Evolutionary conservation across 2,113 vertebrate species (phyloP), one percentile per base, ranked within the genome.

Genomic region (Calidris pugnax): DNA sequence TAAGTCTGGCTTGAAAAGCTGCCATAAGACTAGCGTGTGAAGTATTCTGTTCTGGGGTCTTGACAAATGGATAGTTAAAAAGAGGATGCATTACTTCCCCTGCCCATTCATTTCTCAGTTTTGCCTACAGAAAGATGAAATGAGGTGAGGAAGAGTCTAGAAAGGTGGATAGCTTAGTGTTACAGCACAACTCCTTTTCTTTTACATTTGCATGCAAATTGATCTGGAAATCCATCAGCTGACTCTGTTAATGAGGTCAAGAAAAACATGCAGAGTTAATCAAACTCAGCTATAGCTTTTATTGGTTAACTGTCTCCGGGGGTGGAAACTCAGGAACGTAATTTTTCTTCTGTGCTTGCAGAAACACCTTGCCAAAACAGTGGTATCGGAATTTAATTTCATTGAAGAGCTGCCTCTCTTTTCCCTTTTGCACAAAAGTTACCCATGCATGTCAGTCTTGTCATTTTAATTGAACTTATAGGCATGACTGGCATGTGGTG

Each of bases 161-260:
- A 78, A 94, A 90, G 51, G 78, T 48, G 18, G 82, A 35, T 82
- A 97, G 35, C 73, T 96, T 90, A 86, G 41, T 33, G 30, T 91
- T 83, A 85, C 82, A 90, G 35, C 62, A 27, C 53, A 84, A 59
- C 62, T 63, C 73, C 71, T 94, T 96, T 95, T 95, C 78, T 97
- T 90, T 74, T 90, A 67, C 63, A 98, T 98, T 98, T 98, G 95
- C 96, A 98, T 98, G 97, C 93, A 98, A 98, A 98, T 98, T 97
- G 97, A 97, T 98, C 94, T 96, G 93, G 97, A 97, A 98, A 97
- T 94, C 75, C 91, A 97, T 98, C 98, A 97, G 75, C 96, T 97
- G 97, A 95, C 88, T 96, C 91, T 86, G 67, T 97, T 98, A 98
- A 98, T 97, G 97, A 98, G 98, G 98, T 98, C 96, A 98, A 95